phyloP scores from a whole-genome alignment of 2,113 vertebrate genomes.

The Syrrhaptes paradoxus region DNA sequence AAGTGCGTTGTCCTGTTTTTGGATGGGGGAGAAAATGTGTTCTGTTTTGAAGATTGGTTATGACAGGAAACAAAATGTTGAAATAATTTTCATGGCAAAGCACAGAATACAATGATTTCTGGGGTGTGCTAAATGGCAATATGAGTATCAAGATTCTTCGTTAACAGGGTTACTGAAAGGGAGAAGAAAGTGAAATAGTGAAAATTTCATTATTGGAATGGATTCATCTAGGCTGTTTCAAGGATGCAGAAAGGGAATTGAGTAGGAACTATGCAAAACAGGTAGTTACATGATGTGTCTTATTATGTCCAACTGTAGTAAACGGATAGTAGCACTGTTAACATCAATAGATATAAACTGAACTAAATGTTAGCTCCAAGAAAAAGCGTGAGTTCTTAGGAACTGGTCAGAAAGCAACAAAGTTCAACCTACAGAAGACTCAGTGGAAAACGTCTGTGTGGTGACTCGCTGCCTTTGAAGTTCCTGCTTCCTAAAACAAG shows the following conservation, averaged over 20 bases:
- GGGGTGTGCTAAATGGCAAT: not conserved
- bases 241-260: not conserved
- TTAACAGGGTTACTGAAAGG: not conserved
- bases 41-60: not conserved
- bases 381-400: not conserved
- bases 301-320: not conserved
- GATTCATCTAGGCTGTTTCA: not conserved
- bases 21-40: not conserved
- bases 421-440: not conserved
- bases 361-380: not conserved
- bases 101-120: not conserved
- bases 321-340: not conserved
- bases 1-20: not conserved
- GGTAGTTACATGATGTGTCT: not conserved
- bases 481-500: not conserved
- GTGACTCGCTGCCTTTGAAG: rapidly evolving
- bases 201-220: not conserved
- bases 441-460: not conserved
- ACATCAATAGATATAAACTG: not conserved
- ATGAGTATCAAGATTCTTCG: not conserved
- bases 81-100: not conserved
- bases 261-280: not conserved
- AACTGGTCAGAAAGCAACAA: not conserved
- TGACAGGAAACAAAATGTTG: not conserved
- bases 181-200: not conserved